phyloP scores from a whole-genome alignment of 2,113 vertebrate species.

The Brachypodius melanocephalos region DNA sequence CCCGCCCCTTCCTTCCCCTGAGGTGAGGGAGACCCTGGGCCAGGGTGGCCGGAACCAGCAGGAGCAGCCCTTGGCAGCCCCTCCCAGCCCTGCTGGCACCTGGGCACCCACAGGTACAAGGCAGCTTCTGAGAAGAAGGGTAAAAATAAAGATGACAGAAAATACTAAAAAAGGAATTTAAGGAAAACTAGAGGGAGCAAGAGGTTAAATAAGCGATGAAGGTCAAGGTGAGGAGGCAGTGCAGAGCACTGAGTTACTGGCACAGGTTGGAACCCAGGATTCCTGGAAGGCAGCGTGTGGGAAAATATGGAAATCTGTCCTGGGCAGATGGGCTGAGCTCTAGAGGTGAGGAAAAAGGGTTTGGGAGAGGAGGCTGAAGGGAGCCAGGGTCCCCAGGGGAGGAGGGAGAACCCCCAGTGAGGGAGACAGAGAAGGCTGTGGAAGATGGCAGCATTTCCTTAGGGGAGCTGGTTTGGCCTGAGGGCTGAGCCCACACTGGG shows the following conservation, averaged over 20 bases:
- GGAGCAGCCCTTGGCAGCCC: not conserved
- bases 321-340: not conserved
- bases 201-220: rapidly evolving
- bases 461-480: not conserved
- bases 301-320: not conserved
- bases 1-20: rapidly evolving
- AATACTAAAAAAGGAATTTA: not conserved
- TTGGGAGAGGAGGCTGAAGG: not conserved
- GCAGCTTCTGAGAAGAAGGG: too few relatives aligned
- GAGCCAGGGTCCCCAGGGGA: not conserved
- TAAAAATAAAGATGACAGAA: not conserved
- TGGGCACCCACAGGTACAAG: rapidly evolving
- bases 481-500: rapidly evolving
- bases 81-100: rapidly evolving
- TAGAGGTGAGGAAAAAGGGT: not conserved
- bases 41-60: rapidly evolving
- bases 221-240: not conserved
- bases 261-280: rapidly evolving
- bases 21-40: too few relatives aligned
- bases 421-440: not conserved
- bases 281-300: rapidly evolving
- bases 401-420: rapidly evolving
- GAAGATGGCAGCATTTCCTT: not conserved
- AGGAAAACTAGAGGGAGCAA: not conserved
- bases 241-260: rapidly evolving